Conservation (phyloP, 2,113 vertebrate genomes). For the mouse (Mus musculus) region GRCm39 chr6:38708001-38708500, state of each 20-base stretch:
- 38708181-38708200: not conserved
- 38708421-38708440: not conserved
- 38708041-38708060: slow-evolving; percentile 88
- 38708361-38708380: not conserved
- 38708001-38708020: slow-evolving; percentile 97
- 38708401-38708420: too few species aligned
- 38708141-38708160: slow-evolving; percentile 61
- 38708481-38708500: not conserved
- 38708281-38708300: not conserved
- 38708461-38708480: not conserved
- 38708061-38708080: slow-evolving; percentile 84
- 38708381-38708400: not conserved
- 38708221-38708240: not conserved
- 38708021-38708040: slow-evolving; percentile 91
- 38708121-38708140: slow-evolving; percentile 75
- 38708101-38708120: slow-evolving; percentile 66
- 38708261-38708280: not conserved
- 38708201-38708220: not conserved
- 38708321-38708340: not conserved
- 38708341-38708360: not conserved
- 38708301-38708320: not conserved
- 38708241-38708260: not conserved
- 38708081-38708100: slow-evolving; percentile 73
- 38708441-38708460: not conserved
- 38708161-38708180: not conserved